Evolutionary conservation across 1,140 invertebrate species (phyloP).

Genomic region (Drosophila hydei): DNA sequence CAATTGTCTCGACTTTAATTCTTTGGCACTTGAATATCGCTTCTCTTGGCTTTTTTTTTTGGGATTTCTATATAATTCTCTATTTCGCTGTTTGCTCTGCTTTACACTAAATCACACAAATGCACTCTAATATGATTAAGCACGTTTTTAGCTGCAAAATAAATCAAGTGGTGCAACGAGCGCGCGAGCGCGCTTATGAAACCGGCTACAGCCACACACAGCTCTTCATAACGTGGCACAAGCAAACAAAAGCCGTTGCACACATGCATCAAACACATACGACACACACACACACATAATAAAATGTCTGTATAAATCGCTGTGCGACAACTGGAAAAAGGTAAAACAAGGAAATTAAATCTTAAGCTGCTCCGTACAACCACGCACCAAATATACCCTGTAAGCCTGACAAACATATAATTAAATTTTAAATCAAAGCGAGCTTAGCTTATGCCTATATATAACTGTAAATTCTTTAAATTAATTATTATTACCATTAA

Average conservation of each 20-base stretch:
- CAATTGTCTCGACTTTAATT: conserved; percentile 20
- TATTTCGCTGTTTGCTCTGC: conserved; percentile 36
- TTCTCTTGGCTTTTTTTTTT: neutral
- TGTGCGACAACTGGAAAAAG: conserved; percentile 59
- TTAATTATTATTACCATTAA: too few species aligned
- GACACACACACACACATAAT: conserved; percentile 23
- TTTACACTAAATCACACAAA: conserved; percentile 77
- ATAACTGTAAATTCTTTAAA: neutral
- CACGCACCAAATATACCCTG: conserved; percentile 33
- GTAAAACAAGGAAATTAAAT: conserved; percentile 28
- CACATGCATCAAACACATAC: conserved; percentile 29
- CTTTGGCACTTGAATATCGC: neutral
- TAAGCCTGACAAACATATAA: neutral
- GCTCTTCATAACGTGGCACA: neutral
- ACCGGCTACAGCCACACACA: conserved; percentile 33
- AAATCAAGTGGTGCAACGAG: conserved; percentile 70
- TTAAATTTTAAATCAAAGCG: neutral
- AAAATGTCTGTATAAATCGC: conserved; percentile 55
- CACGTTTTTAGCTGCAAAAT: conserved; percentile 79
- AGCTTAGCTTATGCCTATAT: too few species aligned
- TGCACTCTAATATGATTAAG: conserved; percentile 82
- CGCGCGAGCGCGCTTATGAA: conserved; percentile 62
- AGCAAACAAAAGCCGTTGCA: conserved; percentile 40
- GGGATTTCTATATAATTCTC: conserved; percentile 16
- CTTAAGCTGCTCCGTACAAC: neutral